Evolutionary conservation across 2,113 vertebrate genomes (phyloP).

Genomic region (Brachypteracias leptosomus): DNA sequence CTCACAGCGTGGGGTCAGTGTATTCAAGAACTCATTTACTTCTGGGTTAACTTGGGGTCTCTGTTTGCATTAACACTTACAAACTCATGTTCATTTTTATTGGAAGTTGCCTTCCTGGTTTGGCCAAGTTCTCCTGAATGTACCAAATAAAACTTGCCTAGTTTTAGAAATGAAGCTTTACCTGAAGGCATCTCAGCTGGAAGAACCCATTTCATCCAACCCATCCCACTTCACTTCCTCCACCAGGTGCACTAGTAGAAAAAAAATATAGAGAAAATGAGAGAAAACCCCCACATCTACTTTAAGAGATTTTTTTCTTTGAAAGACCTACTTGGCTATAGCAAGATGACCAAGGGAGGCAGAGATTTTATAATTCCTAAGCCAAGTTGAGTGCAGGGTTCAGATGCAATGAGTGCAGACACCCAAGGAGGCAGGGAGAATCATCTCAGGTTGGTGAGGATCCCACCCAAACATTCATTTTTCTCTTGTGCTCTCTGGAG

Average conservation of each 20-base stretch:
- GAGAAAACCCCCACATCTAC: background rate
- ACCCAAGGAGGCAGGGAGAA: background rate
- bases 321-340: background rate
- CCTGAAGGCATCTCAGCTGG: background rate
- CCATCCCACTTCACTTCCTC: background rate
- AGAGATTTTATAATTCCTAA: background rate
- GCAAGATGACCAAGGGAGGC: background rate
- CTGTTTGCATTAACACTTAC: background rate
- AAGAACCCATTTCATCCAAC: accelerated
- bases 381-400: background rate
- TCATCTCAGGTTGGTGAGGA: background rate
- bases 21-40: background rate
- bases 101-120: background rate
- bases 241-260: background rate
- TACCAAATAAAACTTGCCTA: background rate
- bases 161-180: background rate
- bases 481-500: background rate
- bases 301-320: background rate
- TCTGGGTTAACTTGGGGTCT: background rate
- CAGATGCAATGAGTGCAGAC: background rate
- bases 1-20: background rate
- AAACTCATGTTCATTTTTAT: background rate
- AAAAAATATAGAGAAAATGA: background rate
- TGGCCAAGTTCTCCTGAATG: background rate
- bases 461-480: background rate